A percentile compares a stretch with the other conserved stretches of the same genome.
phyloP scores from a whole-genome alignment of 2,113 vertebrate genomes.

The Ia io region DNA sequence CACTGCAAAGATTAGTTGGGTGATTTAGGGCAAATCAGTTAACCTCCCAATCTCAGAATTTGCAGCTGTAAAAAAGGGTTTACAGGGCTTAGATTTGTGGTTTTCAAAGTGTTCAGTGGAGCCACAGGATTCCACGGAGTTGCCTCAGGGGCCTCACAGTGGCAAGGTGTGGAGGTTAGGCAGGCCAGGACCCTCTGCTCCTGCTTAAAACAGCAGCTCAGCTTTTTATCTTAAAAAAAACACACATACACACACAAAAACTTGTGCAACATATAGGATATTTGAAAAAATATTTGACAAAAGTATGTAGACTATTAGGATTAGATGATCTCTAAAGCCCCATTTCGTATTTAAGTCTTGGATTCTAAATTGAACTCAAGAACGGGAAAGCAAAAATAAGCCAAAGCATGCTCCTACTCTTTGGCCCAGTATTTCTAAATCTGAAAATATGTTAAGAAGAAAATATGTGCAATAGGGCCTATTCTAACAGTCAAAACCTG shows the following conservation, averaged over 20 bases:
- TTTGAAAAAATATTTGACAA: background rate
- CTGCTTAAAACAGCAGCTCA: background rate
- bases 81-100: background rate
- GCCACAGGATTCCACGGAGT: background rate
- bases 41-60: background rate
- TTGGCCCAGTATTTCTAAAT: background rate
- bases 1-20: background rate
- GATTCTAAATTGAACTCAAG: background rate
- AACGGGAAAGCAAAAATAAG: background rate
- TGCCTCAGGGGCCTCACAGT: background rate
- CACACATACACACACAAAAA: background rate
- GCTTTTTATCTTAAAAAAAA: background rate
- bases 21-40: background rate
- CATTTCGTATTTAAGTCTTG: background rate
- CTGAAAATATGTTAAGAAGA: slow-evolving; percentile 21
- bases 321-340: background rate
- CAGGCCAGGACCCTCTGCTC: background rate
- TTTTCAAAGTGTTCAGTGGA: background rate
- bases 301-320: background rate
- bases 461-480: background rate
- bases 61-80: background rate
- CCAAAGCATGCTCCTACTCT: background rate
- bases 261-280: background rate
- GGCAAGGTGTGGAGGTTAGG: background rate
- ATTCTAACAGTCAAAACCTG: slow-evolving; percentile 34